Evolutionary conservation across 2,113 vertebrate genomes (phyloP), one percentile per base, ranked within the genome.

Genomic region (Corydoras maculifer): DNA sequence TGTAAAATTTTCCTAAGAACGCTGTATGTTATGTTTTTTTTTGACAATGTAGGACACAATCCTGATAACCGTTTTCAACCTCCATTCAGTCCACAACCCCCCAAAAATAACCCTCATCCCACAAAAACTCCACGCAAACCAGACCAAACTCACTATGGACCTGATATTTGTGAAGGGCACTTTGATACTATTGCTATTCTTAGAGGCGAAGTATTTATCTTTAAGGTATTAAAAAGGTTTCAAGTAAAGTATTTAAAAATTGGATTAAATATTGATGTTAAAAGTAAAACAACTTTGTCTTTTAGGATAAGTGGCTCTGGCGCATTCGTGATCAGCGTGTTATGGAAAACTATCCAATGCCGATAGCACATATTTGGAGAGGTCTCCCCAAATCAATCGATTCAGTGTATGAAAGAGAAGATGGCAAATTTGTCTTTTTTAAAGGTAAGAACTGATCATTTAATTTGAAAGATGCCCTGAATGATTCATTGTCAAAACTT

Each of bases 151-250:
- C 77, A 71, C 49, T 90, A 86, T 2, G 91, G 91, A 18, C 94
- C 94, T 54, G 88, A 92, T 80, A 91, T 94, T 83, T 96, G 94
- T 18, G 90, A 93, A 0, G 93, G 94, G n/a, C 90, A 93, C 81
- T 95, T 94, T 65, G 94, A 95, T 82, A 93, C 92, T 0, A 91
- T 96, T 18, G 89, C 81, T 14, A 86, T 93, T 79, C 86, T 96
- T 12, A 88, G 94, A 71, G 94, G 93, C 71, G 94, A 96, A 82
- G 94, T 94, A 92, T 95, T 95, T 82, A 90, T 96, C 49, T 96
- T 95, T 79, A 94, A 94, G 93, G 94, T 96, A n/a, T 57, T 57
- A n/a, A 57, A n/a, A 57, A 7, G 1, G 13, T 12, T 53, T 12
- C 9, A 14, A 57, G 6, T 57, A 57, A n/a, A 53, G n/a, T n/a